phyloP scores from a whole-genome alignment of 1,140 invertebrate species.

The Agrypnia vestita region DNA sequence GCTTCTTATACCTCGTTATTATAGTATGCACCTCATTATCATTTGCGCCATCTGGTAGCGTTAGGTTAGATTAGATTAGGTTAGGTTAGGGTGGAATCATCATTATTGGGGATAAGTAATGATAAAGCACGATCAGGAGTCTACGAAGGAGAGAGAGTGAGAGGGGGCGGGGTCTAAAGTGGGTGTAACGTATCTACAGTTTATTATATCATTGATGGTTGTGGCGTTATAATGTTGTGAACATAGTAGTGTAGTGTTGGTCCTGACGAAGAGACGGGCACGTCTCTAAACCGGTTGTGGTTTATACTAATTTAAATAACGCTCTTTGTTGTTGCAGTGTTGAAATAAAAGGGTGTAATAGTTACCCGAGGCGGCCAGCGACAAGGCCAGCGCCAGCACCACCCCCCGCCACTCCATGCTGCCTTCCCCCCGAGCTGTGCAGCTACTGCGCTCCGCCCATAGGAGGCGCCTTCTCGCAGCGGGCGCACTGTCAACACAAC shows the following conservation, averaged over 20 bases:
- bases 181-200: too few relatives aligned
- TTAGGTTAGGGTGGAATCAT: background rate
- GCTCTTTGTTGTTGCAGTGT: background rate
- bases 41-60: background rate
- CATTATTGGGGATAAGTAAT: background rate
- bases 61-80: background rate
- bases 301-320: too few relatives aligned
- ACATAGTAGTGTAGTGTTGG: too few relatives aligned
- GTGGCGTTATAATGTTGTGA: too few relatives aligned
- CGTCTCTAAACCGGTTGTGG: too few relatives aligned
- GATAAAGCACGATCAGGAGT: background rate
- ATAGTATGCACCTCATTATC: too few relatives aligned
- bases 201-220: too few relatives aligned
- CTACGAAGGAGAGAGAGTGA: too few relatives aligned
- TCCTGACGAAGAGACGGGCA: too few relatives aligned
- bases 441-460: conserved; percentile 4
- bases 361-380: background rate
- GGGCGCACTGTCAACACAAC: background rate
- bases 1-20: too few relatives aligned
- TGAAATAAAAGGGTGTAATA: background rate
- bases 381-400: conserved; percentile 1
- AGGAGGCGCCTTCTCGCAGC: conserved; percentile 13
- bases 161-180: too few relatives aligned
- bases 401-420: conserved; percentile 16
- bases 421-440: background rate